Percentiles rank a stretch among this genome's conserved stretches.
Conservation (phyloP, 2,888 invertebrate species). For the Nephrotoma guestfalica region DNA sequence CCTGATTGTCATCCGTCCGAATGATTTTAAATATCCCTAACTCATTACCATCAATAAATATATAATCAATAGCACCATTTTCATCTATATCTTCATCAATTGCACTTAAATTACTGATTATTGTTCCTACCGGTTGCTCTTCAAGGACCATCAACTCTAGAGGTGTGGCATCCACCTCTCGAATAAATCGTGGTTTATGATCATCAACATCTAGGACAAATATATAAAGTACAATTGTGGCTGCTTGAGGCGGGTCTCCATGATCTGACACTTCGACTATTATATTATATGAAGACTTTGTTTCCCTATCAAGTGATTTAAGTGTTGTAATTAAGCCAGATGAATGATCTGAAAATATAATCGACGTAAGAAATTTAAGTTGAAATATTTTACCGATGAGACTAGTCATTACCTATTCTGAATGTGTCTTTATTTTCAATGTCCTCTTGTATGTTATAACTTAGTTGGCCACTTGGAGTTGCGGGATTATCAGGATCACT, state of each 20-base stretch:
- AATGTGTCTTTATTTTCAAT: constrained; percentile 48
- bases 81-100: constrained; percentile 60
- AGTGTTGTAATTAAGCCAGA: constrained; percentile 60
- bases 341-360: constrained; percentile 35
- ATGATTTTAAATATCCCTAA: constrained; percentile 45
- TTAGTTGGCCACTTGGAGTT: constrained; percentile 56
- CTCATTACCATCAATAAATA: constrained; percentile 59
- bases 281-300: constrained; percentile 56
- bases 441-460: constrained; percentile 55
- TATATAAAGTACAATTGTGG: constrained; percentile 53
- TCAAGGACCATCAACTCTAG: constrained; percentile 47
- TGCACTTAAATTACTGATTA: constrained; percentile 52
- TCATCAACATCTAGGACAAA: constrained; percentile 62
- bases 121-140: constrained; percentile 48
- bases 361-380: not conserved
- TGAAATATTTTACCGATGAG: not conserved
- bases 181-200: constrained; percentile 55
- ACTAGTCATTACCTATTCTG: constrained; percentile 36
- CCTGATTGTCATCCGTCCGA: constrained; percentile 47
- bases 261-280: constrained; percentile 64
- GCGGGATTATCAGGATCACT: constrained; percentile 65
- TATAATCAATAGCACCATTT: constrained; percentile 60
- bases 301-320: constrained; percentile 56
- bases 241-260: constrained; percentile 62
- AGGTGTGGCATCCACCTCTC: constrained; percentile 50